Conservation (phyloP, 2,113 vertebrate genomes). For the Triplophysa tibetana region DNA sequence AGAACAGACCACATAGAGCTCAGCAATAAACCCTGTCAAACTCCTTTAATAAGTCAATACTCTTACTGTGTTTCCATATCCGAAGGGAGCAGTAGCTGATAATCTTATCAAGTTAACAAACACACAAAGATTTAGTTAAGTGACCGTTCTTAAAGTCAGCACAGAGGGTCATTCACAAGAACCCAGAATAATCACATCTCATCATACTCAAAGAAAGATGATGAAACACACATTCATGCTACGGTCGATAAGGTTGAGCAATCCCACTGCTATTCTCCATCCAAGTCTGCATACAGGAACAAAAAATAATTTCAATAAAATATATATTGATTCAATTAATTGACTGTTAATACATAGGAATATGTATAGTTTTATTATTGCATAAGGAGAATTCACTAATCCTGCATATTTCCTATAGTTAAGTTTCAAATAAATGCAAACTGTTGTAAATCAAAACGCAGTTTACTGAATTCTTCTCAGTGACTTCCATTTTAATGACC, state of each 20-base stretch:
- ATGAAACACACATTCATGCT: not conserved
- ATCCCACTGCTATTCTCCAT: not conserved
- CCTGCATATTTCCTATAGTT: not conserved
- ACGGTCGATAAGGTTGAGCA: not conserved
- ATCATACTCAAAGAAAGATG: slow-evolving; percentile 1
- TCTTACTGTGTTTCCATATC: not conserved
- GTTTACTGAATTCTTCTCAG: too few relatives aligned
- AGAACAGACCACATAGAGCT: not conserved
- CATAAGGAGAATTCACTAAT: too few relatives aligned
- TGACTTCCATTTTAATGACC: too few relatives aligned
- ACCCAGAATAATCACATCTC: not conserved
- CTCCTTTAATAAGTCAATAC: slow-evolving; percentile 8
- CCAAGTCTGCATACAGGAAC: not conserved
- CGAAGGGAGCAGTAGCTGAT: not conserved
- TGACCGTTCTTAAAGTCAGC: not conserved
- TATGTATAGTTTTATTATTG: too few relatives aligned
- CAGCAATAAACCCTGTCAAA: not conserved
- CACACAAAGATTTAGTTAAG: not conserved
- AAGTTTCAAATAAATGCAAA: too few relatives aligned
- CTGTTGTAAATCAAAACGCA: too few relatives aligned
- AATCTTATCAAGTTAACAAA: slow-evolving; percentile 23
- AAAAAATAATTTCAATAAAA: too few relatives aligned
- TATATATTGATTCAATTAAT: too few relatives aligned
- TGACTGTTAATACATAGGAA: too few relatives aligned
- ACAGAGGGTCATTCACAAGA: not conserved